These are phyloP conservation scores for Apis mellifera DNA, from an alignment of 1,140 invertebrate genomes.

Conservation along the genomic window Amel_HAv3.1 CM009933.2:11079001-11079500, in stretches of 20 bases:
- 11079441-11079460: slow-evolving; percentile 29
- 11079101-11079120: background rate
- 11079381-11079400: slow-evolving; percentile 58
- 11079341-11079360: slow-evolving; percentile 69
- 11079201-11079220: slow-evolving; percentile 43
- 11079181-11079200: background rate
- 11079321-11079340: slow-evolving; percentile 65
- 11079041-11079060: background rate
- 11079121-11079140: no score
- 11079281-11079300: slow-evolving; percentile 99
- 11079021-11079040: background rate
- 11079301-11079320: slow-evolving; percentile 90
- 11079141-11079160: background rate
- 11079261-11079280: slow-evolving; percentile 99
- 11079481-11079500: slow-evolving; percentile 51
- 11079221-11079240: slow-evolving; percentile 75
- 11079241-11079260: slow-evolving; percentile 95
- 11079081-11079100: background rate
- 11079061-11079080: background rate
- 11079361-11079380: slow-evolving; percentile 64
- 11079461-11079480: slow-evolving; percentile 15
- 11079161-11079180: background rate
- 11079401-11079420: slow-evolving; percentile 53
- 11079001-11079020: background rate
- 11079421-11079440: slow-evolving; percentile 39